Evolutionary conservation across 2,888 invertebrate genomes (phyloP).

Genomic region (Poecilus cupreus): DNA sequence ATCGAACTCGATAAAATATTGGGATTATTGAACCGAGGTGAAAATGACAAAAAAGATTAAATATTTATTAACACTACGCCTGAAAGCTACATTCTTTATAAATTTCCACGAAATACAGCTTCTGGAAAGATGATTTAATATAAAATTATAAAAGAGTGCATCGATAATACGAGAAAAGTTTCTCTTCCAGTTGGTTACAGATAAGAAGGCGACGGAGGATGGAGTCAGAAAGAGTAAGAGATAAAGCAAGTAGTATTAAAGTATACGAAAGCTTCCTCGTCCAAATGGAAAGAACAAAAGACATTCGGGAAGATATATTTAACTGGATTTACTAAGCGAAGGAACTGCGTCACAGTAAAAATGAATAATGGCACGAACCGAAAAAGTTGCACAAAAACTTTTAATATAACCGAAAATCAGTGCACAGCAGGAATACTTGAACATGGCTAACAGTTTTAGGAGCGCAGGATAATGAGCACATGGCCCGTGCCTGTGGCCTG

Average conservation of each 20-base stretch:
- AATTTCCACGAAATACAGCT: not conserved
- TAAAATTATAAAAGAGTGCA: not conserved
- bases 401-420: conserved; percentile 16
- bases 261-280: conserved; percentile 3
- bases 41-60: not conserved
- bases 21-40: conserved; percentile 14
- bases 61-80: not conserved
- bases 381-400: conserved; percentile 40
- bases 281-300: conserved; percentile 47
- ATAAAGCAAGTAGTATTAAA: conserved; percentile 30
- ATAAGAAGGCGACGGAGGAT: conserved; percentile 2
- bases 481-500: conserved; percentile 33
- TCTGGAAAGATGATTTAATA: not conserved
- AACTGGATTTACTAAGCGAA: conserved; percentile 45
- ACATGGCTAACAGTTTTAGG: not conserved
- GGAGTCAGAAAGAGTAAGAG: conserved; percentile 16
- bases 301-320: conserved; percentile 51
- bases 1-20: conserved; percentile 7
- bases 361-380: conserved; percentile 31
- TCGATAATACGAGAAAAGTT: conserved; percentile 27
- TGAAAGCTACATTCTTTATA: not conserved
- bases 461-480: conserved; percentile 33
- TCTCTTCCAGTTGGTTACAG: conserved; percentile 9
- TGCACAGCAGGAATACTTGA: not conserved
- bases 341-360: conserved; percentile 28